Evolutionary conservation across 2,113 vertebrate genomes (phyloP).

Genomic region (Toxotes jaculatrix): DNA sequence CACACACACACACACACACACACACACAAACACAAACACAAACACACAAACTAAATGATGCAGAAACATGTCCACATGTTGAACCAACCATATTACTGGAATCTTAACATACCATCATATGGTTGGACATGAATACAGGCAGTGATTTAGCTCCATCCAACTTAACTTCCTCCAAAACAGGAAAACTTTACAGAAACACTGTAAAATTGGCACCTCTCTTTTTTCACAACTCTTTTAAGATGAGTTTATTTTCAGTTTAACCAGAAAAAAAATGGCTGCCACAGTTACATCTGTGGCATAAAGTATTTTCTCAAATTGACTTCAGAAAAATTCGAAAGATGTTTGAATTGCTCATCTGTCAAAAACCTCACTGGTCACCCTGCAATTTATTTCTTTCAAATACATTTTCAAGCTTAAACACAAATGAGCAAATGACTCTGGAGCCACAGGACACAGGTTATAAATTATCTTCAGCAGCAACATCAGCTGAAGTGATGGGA

Average conservation of each 20-base stretch:
- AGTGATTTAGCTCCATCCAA: not conserved
- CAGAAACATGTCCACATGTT: not conserved
- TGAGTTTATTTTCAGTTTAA: not conserved
- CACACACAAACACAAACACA: not conserved
- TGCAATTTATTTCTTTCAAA: not conserved
- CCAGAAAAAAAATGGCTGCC: not conserved
- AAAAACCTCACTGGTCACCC: not conserved
- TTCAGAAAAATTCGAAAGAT: not conserved
- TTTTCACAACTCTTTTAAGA: not conserved
- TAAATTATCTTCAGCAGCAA: conserved; percentile 9
- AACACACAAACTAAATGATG: not conserved
- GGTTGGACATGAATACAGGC: not conserved
- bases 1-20: conserved; percentile 5
- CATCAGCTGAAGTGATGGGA: not conserved
- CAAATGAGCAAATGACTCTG: conserved; percentile 7
- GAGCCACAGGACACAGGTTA: conserved; percentile 4
- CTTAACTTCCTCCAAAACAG: not conserved
- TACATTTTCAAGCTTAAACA: not conserved
- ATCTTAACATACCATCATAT: not conserved
- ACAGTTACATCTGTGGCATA: not conserved
- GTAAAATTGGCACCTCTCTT: not conserved
- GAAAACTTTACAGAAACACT: not conserved
- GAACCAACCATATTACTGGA: conserved; percentile 13
- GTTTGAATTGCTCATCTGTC: not conserved
- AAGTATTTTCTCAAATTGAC: not conserved